Percentiles rank a stretch among this genome's conserved stretches.
These are phyloP conservation scores for Cephus spinipes DNA, from an alignment of 2,888 invertebrate genomes.

Conservation along the genomic window DNA sequence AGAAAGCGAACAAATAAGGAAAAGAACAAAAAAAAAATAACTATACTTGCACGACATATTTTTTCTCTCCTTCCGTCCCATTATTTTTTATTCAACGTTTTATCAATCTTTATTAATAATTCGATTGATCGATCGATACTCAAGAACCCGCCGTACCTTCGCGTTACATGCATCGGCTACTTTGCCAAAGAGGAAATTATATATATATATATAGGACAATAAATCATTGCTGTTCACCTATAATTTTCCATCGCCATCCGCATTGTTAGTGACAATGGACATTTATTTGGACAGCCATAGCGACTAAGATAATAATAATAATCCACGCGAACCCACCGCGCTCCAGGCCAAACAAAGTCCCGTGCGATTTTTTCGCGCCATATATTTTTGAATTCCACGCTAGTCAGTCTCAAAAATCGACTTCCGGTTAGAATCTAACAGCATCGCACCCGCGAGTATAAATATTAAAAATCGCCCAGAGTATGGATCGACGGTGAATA, in stretches of 20 bases:
- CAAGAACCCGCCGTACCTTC: neutral
- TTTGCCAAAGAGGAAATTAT: neutral
- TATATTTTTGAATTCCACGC: neutral
- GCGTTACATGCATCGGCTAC: neutral
- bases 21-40: too few relatives aligned
- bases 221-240: conserved; percentile 11
- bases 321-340: neutral
- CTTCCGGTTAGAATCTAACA: neutral
- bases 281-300: conserved; percentile 3
- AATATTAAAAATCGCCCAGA: neutral
- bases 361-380: neutral
- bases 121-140: neutral
- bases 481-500: neutral
- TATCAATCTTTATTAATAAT: neutral
- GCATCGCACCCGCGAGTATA: neutral
- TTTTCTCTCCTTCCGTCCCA: neutral
- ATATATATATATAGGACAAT: neutral
- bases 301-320: neutral
- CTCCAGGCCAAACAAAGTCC: neutral
- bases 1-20: neutral
- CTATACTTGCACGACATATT: neutral
- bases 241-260: neutral
- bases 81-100: neutral
- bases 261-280: conserved; percentile 6
- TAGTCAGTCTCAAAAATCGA: neutral